Base-by-base conservation (phyloP, 1,140 invertebrate species). In the Mactra quadrangularis region DNA sequence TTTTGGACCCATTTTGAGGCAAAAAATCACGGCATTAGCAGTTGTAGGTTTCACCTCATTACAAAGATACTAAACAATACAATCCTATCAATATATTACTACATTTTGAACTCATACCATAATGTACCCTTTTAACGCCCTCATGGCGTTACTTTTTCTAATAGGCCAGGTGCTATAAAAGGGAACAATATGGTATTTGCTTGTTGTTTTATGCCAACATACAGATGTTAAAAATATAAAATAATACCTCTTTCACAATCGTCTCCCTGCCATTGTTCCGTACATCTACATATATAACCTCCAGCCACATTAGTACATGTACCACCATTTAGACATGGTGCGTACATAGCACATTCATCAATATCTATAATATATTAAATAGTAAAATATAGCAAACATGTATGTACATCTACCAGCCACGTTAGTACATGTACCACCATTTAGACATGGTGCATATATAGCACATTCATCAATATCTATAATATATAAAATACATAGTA, bases 311-410 rank as follows among this genome's bases (percentile, higher is more conserved):
- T 88, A n/a, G 83, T 66, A 82, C 91, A 92, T 13, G 77, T 86
- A 19, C 87, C 89, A 0, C 87, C 88, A 82, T 91, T 90, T 27
- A 78, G 66, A 79, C 91, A 92, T 7, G 91, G 90, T 27, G 70
- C 41, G 53, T 84, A 82, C n/a, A 84, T 76, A n/a, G 74, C 29
- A 81, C 91, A 92, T 47, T 90, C 89, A 55, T 89, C 87, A 29
- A 89, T 47, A 52, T 87, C 88, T 87, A 41, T 7, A 85, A 85
- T 47, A 75, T 33, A 29, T 33, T 15, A 60, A 76, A n/a, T n/a
- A n/a, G n/a, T n/a, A n/a, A 64, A 41, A 41, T 41, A 41, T 15
- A 41, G 22, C 7, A 27, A 25, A 31, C 57, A 60, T 55, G 52
- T 55, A 91, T 9, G 66, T 82, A 62, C 85, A 91, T 22, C 82